A percentile compares a stretch with the other conserved stretches of the same genome.
phyloP scores from a whole-genome alignment of 2,888 invertebrate genomes.

The Chelonus formosanus region DNA sequence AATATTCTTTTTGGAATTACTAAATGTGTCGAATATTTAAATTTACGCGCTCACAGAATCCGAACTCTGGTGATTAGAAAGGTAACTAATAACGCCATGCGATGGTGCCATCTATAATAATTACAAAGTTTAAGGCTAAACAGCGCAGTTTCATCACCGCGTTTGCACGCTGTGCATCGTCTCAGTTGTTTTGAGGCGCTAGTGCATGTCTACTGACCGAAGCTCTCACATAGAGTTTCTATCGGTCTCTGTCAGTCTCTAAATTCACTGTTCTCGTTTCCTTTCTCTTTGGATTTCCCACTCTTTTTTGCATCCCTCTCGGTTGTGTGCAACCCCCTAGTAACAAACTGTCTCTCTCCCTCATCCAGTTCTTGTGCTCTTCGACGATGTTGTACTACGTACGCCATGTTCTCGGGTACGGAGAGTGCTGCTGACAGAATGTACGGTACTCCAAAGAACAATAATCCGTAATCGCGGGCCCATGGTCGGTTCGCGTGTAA shows the following conservation, averaged over 20 bases:
- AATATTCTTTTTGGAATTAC: no score
- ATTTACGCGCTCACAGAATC: background rate
- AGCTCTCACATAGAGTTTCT: background rate
- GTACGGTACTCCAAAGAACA: conserved; percentile 49
- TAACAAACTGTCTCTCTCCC: conserved; percentile 47
- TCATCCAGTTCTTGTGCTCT: background rate
- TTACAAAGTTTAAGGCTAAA: background rate
- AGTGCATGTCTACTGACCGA: conserved; percentile 30
- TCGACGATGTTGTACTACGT: conserved; percentile 36
- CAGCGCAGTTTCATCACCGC: conserved; percentile 11
- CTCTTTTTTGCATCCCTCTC: conserved; percentile 14
- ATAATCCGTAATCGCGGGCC: conserved; percentile 45
- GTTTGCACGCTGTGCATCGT: conserved; percentile 8
- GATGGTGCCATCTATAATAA: no score
- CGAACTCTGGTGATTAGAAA: no score
- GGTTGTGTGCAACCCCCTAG: conserved; percentile 7
- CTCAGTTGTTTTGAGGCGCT: conserved; percentile 33
- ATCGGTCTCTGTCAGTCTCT: background rate
- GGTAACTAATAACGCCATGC: no score
- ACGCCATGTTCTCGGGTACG: conserved; percentile 40
- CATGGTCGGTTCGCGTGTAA: conserved; percentile 49
- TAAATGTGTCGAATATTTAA: background rate
- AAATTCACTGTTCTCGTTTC: background rate
- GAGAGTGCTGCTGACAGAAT: conserved; percentile 53
- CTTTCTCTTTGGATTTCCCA: background rate